phyloP scores from a whole-genome alignment of 2,797 vertebrate species.

The Cheirogaleus major region DNA sequence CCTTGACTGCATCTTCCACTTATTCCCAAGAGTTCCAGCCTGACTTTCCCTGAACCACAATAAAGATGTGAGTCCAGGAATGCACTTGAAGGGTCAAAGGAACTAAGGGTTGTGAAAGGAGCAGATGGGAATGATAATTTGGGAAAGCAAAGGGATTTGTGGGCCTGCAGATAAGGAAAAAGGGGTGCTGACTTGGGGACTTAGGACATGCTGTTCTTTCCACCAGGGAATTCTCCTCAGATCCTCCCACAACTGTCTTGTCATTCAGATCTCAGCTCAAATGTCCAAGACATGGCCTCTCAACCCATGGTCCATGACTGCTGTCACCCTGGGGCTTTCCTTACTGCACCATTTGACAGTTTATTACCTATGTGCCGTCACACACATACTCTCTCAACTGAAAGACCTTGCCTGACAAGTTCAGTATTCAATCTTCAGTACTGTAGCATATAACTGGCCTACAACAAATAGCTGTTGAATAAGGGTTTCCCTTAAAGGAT shows the following conservation, averaged over 20 bases:
- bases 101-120: neutral
- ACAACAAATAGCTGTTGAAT: neutral
- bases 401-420: neutral
- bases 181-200: neutral
- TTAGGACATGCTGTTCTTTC: neutral
- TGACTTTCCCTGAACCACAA: neutral
- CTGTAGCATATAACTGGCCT: neutral
- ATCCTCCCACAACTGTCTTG: neutral
- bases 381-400: neutral
- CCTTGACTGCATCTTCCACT: neutral
- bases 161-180: neutral
- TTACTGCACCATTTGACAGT: neutral
- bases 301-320: neutral
- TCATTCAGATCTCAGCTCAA: neutral
- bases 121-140: neutral
- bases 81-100: neutral
- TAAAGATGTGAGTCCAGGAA: neutral
- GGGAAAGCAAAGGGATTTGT: neutral
- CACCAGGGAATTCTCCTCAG: neutral
- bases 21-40: neutral
- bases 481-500: neutral
- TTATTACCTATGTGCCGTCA: neutral
- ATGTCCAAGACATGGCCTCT: neutral
- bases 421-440: neutral
- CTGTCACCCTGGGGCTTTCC: neutral